A percentile compares a stretch with the other conserved stretches of the same genome.
These are phyloP conservation scores for Saccopteryx leptura DNA, from an alignment of 2,113 vertebrate genomes.

Conservation along the genomic window DNA sequence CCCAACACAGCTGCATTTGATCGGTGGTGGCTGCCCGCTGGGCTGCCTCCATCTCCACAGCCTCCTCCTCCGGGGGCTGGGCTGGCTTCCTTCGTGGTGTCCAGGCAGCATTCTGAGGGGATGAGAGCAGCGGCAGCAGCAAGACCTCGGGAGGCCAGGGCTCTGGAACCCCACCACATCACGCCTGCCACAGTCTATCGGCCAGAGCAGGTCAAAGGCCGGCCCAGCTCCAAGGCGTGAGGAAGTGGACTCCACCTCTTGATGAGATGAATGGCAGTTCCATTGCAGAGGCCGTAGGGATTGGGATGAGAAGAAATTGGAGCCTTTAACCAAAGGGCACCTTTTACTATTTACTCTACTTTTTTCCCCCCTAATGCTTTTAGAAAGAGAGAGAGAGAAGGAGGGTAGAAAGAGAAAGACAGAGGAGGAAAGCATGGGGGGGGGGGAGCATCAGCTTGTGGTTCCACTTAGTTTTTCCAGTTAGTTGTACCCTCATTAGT, in stretches of 20 bases:
- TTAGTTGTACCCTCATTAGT: too few relatives aligned
- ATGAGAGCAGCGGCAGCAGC: background rate
- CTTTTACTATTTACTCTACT: background rate
- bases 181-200: fast-evolving
- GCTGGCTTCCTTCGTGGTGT: background rate
- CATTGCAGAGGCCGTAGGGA: background rate
- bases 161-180: background rate
- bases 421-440: too few relatives aligned
- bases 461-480: too few relatives aligned
- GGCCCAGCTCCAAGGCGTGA: background rate
- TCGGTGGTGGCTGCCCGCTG: background rate
- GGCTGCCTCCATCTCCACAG: background rate
- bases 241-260: background rate
- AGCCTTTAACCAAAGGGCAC: background rate
- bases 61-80: background rate
- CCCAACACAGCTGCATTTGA: fast-evolving
- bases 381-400: too few relatives aligned
- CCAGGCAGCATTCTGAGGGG: background rate
- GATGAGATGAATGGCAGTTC: background rate
- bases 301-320: background rate
- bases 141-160: fast-evolving
- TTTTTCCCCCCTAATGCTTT: too few relatives aligned
- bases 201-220: background rate
- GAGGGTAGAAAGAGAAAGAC: too few relatives aligned
- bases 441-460: too few relatives aligned